Percentiles rank a stretch among this genome's conserved stretches.
phyloP scores from a whole-genome alignment of 2,888 invertebrate genomes.

The Silvanus unidentatus region DNA sequence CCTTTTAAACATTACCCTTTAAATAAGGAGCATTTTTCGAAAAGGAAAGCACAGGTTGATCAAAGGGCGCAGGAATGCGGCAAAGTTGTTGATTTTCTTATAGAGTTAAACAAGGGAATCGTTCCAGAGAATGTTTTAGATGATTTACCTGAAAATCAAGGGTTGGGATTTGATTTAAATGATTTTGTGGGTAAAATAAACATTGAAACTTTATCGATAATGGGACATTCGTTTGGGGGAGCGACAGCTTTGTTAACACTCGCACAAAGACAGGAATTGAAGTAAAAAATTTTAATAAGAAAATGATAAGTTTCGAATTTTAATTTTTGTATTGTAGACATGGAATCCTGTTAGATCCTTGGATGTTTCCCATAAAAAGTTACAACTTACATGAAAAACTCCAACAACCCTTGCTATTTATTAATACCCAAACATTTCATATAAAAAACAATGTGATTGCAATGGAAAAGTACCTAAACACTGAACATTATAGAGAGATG shows the following conservation, averaged over 20 bases:
- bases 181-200: constrained; percentile 47
- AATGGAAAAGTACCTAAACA: constrained; percentile 43
- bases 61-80: constrained; percentile 49
- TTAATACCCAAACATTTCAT: constrained; percentile 56
- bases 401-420: constrained; percentile 50
- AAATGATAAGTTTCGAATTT: constrained; percentile 6
- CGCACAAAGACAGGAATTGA: constrained; percentile 50
- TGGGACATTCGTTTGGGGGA: constrained; percentile 64
- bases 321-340: constrained; percentile 33
- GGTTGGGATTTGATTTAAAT: constrained; percentile 30
- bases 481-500: constrained; percentile 35
- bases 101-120: constrained; percentile 47
- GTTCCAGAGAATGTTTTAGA: constrained; percentile 48
- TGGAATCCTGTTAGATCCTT: constrained; percentile 54
- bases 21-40: constrained; percentile 41
- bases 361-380: constrained; percentile 56
- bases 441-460: constrained; percentile 49
- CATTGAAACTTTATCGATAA: constrained; percentile 46
- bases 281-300: constrained; percentile 38
- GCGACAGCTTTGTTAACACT: constrained; percentile 54
- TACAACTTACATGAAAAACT: constrained; percentile 42
- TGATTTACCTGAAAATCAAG: constrained; percentile 26
- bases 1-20: constrained; percentile 37
- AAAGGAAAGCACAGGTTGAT: constrained; percentile 45
- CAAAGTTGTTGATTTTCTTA: constrained; percentile 48